Percentiles rank a stretch among this genome's conserved stretches.
These are phyloP conservation scores for Drosophila cognata DNA, from an alignment of 2,888 invertebrate genomes.

Conservation along the genomic window DNA sequence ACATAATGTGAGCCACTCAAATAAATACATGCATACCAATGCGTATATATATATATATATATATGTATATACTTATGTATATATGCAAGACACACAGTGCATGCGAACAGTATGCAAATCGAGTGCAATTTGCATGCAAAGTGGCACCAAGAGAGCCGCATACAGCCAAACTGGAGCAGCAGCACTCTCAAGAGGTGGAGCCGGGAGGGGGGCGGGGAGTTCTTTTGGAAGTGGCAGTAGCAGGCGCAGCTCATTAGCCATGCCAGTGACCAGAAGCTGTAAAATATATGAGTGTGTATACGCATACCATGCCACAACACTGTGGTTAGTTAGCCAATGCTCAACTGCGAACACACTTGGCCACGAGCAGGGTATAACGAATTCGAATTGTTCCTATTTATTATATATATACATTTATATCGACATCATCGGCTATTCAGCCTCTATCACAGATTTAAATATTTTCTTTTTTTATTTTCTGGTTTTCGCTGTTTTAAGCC, in stretches of 20 bases:
- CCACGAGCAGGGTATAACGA: neutral
- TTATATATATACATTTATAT: neutral
- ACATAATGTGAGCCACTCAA: slow-evolving; percentile 58
- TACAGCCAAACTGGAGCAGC: slow-evolving; percentile 48
- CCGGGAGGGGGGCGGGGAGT: neutral
- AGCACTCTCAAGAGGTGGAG: neutral
- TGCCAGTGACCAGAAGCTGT: slow-evolving; percentile 27
- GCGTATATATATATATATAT: slow-evolving; percentile 1
- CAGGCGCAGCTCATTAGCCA: slow-evolving; percentile 61
- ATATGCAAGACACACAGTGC: slow-evolving; percentile 55
- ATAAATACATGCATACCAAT: slow-evolving; percentile 11
- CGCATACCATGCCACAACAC: slow-evolving; percentile 30
- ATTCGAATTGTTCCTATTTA: neutral
- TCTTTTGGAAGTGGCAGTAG: slow-evolving; percentile 21
- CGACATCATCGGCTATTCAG: neutral
- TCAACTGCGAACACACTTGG: slow-evolving; percentile 5
- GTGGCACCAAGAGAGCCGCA: slow-evolving; percentile 66
- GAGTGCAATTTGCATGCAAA: slow-evolving; percentile 76
- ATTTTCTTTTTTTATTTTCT: neutral
- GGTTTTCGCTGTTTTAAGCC: neutral
- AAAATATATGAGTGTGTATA: slow-evolving; percentile 16
- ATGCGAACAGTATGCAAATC: slow-evolving; percentile 75
- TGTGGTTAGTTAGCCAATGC: slow-evolving; percentile 38
- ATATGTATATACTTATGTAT: neutral
- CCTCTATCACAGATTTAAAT: neutral